A percentile compares a stretch with the other conserved stretches of the same genome.
phyloP scores from a whole-genome alignment of 2,888 invertebrate species.

The Synergus itoensis region DNA sequence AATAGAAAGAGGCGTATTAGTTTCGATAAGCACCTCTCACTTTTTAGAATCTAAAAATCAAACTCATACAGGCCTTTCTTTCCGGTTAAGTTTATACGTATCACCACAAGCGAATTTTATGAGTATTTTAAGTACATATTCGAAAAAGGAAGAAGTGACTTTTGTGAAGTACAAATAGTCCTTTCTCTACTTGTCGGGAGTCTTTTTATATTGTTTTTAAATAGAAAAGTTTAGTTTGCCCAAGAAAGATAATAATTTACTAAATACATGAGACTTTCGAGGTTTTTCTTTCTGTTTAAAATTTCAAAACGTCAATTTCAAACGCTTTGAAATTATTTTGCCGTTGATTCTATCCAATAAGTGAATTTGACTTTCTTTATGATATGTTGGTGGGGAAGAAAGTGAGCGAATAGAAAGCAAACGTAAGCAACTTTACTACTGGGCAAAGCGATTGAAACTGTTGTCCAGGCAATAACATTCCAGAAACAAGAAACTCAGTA shows the following conservation, averaged over 20 bases:
- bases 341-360: not conserved
- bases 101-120: not conserved
- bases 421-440: slow-evolving; percentile 19
- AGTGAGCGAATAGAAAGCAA: slow-evolving; percentile 27
- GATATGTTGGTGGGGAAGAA: slow-evolving; percentile 9
- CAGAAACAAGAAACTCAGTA: slow-evolving; percentile 16
- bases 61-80: not conserved
- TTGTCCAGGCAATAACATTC: slow-evolving; percentile 25
- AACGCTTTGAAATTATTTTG: not conserved
- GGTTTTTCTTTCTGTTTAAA: not conserved
- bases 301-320: not conserved
- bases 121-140: no score
- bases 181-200: not conserved
- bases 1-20: not conserved
- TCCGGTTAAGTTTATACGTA: not conserved
- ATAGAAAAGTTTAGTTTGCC: not conserved
- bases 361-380: not conserved
- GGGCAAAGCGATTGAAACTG: not conserved
- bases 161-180: no score
- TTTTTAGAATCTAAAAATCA: not conserved
- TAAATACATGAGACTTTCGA: not conserved
- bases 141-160: no score
- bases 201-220: not conserved
- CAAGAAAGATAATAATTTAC: not conserved
- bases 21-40: not conserved